These are phyloP conservation scores for Antheraea yamamai DNA, from an alignment of 2,888 invertebrate species.

Conservation along the genomic window DNA sequence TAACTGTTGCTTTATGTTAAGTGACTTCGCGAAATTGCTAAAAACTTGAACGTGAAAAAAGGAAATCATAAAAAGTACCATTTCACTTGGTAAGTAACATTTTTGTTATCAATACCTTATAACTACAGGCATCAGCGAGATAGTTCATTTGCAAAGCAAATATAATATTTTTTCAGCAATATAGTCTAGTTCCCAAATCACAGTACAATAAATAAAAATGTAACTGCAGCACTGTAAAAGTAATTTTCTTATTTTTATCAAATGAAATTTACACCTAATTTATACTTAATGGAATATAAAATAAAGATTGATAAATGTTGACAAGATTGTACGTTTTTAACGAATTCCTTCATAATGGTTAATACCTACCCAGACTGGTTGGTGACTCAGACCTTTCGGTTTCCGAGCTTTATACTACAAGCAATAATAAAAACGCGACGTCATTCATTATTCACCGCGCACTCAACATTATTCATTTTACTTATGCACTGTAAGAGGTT, in stretches of 20 bases:
- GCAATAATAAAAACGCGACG: conserved; percentile 23
- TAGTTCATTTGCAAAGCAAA: not conserved
- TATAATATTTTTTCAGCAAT: not conserved
- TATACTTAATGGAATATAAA: not conserved
- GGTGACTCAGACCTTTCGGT: not conserved
- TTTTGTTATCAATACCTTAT: not conserved
- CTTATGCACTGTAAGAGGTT: conserved; percentile 59
- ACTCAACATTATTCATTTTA: conserved; percentile 47
- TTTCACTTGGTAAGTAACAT: not conserved
- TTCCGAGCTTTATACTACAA: not conserved
- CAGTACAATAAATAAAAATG: not conserved
- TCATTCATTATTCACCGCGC: conserved; percentile 40
- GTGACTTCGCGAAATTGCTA: not conserved
- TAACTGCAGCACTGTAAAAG: not conserved
- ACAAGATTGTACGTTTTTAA: not conserved
- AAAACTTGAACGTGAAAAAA: not conserved
- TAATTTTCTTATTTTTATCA: not conserved
- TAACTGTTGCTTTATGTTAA: not conserved
- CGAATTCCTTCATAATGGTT: not conserved
- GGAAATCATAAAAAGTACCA: not conserved
- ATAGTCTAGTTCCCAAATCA: not conserved
- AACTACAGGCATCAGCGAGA: not conserved
- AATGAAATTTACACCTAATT: not conserved
- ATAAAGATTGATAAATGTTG: not conserved
- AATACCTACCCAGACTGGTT: not conserved